phyloP scores from a whole-genome alignment of 2,113 vertebrate genomes.

The Bungarus multicinctus region DNA sequence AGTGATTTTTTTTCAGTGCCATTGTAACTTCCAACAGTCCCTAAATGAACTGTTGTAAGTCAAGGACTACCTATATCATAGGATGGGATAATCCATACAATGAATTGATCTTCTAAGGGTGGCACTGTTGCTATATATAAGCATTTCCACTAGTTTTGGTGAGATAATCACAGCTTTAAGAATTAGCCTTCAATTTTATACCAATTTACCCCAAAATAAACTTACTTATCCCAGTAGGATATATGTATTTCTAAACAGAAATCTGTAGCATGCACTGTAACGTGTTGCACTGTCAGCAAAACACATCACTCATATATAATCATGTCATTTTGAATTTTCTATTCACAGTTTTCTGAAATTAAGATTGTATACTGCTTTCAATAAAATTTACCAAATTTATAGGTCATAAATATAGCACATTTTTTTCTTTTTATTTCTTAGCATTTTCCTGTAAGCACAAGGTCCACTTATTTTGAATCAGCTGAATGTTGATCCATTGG shows the following conservation, averaged over 20 bases:
- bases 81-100: not conserved
- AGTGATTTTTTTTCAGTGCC: not conserved
- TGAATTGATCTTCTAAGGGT: not conserved
- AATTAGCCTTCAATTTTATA: not conserved
- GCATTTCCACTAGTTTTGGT: not conserved
- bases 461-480: not conserved
- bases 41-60: not conserved
- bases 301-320: not conserved
- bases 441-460: not conserved
- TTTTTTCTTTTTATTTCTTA: not conserved
- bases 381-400: not conserved
- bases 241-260: not conserved
- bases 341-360: not conserved
- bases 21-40: not conserved
- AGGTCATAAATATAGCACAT: not conserved
- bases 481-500: not conserved
- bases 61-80: not conserved
- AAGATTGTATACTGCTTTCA: not conserved
- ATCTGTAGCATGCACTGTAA: not conserved
- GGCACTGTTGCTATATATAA: not conserved
- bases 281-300: not conserved
- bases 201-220: not conserved
- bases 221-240: not conserved
- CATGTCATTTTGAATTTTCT: not conserved
- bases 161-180: not conserved